A percentile compares a stretch with the other conserved stretches of the same genome.
These are phyloP conservation scores for Elephantulus edwardii DNA, from an alignment of 2,113 vertebrate species.

Conservation along the genomic window DNA sequence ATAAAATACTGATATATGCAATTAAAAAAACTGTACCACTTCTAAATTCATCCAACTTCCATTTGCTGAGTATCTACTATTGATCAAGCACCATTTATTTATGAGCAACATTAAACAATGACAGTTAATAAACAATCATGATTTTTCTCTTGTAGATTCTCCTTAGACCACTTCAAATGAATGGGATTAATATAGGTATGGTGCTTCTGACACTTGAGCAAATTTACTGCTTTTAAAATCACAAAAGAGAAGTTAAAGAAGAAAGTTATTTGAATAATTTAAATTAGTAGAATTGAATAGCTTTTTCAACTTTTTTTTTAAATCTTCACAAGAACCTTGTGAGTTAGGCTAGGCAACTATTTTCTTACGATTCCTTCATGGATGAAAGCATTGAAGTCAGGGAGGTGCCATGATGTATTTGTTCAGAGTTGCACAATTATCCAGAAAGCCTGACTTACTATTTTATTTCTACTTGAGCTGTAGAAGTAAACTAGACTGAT, in stretches of 20 bases:
- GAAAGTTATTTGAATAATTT: background rate
- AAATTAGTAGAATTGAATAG: background rate
- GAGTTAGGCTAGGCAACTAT: background rate
- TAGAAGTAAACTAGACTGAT: background rate
- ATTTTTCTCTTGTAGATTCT: slow-evolving; percentile 35
- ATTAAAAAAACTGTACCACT: slow-evolving; percentile 37
- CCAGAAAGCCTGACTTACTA: background rate
- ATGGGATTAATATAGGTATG: slow-evolving; percentile 1
- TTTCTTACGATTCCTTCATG: background rate
- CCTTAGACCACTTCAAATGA: slow-evolving; percentile 27
- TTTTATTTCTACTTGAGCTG: slow-evolving; percentile 11
- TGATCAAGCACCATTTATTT: slow-evolving; percentile 14
- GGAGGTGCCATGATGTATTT: background rate
- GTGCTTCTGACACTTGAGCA: background rate
- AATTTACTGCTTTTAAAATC: background rate
- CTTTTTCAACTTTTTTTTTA: background rate
- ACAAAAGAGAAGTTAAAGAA: slow-evolving; percentile 18
- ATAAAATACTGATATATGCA: background rate
- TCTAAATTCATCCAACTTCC: slow-evolving; percentile 56
- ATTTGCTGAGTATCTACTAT: slow-evolving; percentile 13
- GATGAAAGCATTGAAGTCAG: background rate
- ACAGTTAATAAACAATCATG: slow-evolving; percentile 5
- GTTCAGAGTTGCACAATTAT: background rate
- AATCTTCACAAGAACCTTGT: background rate
- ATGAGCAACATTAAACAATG: slow-evolving; percentile 34